phyloP scores from a whole-genome alignment of 2,797 vertebrate genomes.

The Lophotriccus pileatus region DNA sequence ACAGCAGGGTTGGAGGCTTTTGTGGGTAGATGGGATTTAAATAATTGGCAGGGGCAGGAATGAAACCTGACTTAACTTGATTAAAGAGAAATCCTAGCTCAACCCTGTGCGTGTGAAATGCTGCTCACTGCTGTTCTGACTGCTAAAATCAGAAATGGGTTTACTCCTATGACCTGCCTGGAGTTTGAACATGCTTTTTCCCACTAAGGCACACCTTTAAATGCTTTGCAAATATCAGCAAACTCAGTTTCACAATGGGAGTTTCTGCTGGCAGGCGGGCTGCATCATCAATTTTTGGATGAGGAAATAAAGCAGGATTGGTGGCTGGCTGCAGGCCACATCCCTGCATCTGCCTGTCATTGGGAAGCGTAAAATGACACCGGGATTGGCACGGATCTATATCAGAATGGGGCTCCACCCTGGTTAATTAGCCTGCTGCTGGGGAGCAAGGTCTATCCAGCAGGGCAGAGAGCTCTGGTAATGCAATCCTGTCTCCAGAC shows the following conservation, averaged over 20 bases:
- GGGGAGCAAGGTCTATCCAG: background rate
- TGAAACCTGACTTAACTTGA: background rate
- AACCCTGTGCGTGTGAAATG: background rate
- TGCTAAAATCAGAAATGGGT: background rate
- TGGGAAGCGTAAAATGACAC: conserved; percentile 2
- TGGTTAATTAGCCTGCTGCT: conserved; percentile 2
- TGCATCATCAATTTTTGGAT: conserved; percentile 17
- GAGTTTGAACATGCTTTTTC: background rate
- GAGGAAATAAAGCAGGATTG: conserved; percentile 1
- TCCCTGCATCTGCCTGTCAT: background rate
- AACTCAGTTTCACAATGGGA: conserved; percentile 44
- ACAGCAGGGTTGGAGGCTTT: background rate
- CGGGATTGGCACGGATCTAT: background rate
- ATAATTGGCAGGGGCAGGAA: background rate
- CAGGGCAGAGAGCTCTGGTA: background rate
- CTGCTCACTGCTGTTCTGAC: background rate
- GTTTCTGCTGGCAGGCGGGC: conserved; percentile 11
- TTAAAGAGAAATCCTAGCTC: background rate
- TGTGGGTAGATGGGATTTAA: conserved; percentile 9
- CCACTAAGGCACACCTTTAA: conserved; percentile 44
- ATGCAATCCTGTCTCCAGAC: background rate
- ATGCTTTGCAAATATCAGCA: conserved; percentile 62
- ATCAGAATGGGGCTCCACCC: conserved; percentile 20
- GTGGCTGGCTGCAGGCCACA: background rate
- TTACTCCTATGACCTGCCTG: conserved; percentile 9